A percentile compares a stretch with the other conserved stretches of the same genome.
phyloP scores from a whole-genome alignment of 2,888 invertebrate genomes.

The Hirtodrosophila confusa region DNA sequence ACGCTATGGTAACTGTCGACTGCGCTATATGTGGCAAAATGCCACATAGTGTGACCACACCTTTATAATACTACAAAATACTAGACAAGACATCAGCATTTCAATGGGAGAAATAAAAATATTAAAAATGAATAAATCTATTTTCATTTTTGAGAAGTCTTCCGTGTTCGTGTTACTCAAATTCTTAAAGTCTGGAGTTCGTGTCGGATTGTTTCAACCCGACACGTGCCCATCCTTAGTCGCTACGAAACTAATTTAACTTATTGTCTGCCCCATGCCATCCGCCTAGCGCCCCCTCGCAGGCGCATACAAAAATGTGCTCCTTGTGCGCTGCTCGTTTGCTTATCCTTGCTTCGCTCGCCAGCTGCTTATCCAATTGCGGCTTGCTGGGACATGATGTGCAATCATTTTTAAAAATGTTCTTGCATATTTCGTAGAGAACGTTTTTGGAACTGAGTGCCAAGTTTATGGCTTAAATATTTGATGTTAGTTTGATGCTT shows the following conservation, averaged over 20 bases:
- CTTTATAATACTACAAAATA: too few species aligned
- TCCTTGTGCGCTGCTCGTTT: not conserved
- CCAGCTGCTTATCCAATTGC: constrained; percentile 30
- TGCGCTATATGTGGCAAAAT: too few species aligned
- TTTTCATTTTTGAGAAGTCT: too few species aligned
- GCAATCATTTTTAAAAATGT: constrained; percentile 29
- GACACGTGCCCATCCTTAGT: not conserved
- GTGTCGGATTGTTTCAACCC: too few species aligned
- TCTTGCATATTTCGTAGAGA: constrained; percentile 21
- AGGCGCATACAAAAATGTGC: constrained; percentile 1
- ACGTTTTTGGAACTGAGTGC: not conserved
- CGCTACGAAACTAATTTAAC: constrained; percentile 41
- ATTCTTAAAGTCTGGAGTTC: too few species aligned
- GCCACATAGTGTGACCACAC: too few species aligned
- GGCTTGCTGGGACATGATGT: constrained; percentile 28
- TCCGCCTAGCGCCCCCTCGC: constrained; percentile 1
- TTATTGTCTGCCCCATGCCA: constrained; percentile 32
- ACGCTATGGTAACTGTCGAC: too few species aligned
- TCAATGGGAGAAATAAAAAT: too few species aligned
- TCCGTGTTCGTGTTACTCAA: too few species aligned
- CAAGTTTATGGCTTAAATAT: constrained; percentile 25
- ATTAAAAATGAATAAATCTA: too few species aligned
- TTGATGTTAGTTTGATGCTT: constrained; percentile 33
- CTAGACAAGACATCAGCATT: too few species aligned
- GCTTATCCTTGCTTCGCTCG: constrained; percentile 2